Percentiles rank a stretch among this genome's conserved stretches.
These are phyloP conservation scores for Calliopum simillimum DNA, from an alignment of 2,888 invertebrate species.

Conservation along the genomic window DNA sequence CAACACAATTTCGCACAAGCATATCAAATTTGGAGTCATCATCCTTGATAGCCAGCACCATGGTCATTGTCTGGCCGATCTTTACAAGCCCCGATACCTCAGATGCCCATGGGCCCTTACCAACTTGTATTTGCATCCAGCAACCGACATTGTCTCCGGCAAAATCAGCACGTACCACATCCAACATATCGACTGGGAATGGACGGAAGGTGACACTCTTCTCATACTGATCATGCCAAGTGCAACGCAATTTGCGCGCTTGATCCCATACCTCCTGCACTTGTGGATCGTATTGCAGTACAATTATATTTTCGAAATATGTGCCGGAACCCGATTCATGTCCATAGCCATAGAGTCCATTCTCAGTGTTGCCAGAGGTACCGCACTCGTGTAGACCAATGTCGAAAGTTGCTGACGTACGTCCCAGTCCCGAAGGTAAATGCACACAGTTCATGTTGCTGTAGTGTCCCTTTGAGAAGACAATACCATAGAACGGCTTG, in stretches of 20 bases:
- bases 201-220: conserved; percentile 95
- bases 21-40: conserved; percentile 96
- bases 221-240: conserved; percentile 96
- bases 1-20: conserved; percentile 93
- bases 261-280: conserved; percentile 97
- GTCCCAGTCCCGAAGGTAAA: conserved; percentile 87
- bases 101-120: conserved; percentile 95
- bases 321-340: conserved; percentile 91
- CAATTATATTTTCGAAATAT: conserved; percentile 93
- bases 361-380: conserved; percentile 91
- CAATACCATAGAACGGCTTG: conserved; percentile 94
- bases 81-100: conserved; percentile 94
- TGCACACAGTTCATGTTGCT: conserved; percentile 93
- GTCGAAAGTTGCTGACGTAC: conserved; percentile 89
- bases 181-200: conserved; percentile 95
- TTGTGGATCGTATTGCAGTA: conserved; percentile 92
- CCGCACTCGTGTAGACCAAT: conserved; percentile 93
- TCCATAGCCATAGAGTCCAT: conserved; percentile 88
- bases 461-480: conserved; percentile 94
- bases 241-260: conserved; percentile 89
- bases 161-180: conserved; percentile 94
- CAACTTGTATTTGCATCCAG: conserved; percentile 98
- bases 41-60: conserved; percentile 95
- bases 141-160: conserved; percentile 96
- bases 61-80: conserved; percentile 96